Base-by-base conservation (phyloP, 2,797 vertebrate genomes). In the Sebastolobus altivelis region DNA sequence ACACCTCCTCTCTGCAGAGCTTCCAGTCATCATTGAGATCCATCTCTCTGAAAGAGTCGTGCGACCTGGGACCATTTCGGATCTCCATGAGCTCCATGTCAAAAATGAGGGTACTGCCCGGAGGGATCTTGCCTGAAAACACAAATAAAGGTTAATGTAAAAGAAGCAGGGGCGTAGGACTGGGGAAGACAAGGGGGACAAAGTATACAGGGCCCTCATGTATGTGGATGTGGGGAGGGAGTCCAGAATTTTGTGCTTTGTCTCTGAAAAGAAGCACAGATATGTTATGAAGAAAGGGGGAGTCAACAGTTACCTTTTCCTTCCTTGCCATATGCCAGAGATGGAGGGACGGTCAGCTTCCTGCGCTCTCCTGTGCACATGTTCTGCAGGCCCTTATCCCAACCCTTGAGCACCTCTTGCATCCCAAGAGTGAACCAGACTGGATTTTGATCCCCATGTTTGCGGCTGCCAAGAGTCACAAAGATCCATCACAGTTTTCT, bases 21-120 rank as follows among this genome's bases (percentile, higher is more conserved):
- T 96, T 99, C 98, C 99, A 99, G 89, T 99, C 98, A 93, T 99
- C 97, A 63, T 99, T 96, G 61, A 99, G 97, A 90, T 99, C 98
- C 98, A 99, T 99, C 87, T 97, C 96, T 83, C 96, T 96, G 91
- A 99, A 99, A 14, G 98, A 97, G 2, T 99, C 98, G 3, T 99
- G 98, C 22, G 98, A 99, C 73, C 98, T 95, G 55, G 97, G 98
- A 72, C 98, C 98, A 90, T 98, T 99, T 92, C 95, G 93, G 80
- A 99, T 99, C 83, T 99, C 98, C 52, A 98, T 89, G 81, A 99
- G 95, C 87, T 99, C 97, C 60, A 99, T 95, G 68, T 98, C 96
- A 95, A 99, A 99, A 90, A 99, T 94, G n/a, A 99, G 18, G 1
- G 96, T 97, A 74, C 97, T 99, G 72, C 97, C 91, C 25, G 97